A percentile compares a stretch with the other conserved stretches of the same genome.
Evolutionary conservation across 2,888 invertebrate genomes (phyloP).

Genomic region (Tipula vernalis): DNA sequence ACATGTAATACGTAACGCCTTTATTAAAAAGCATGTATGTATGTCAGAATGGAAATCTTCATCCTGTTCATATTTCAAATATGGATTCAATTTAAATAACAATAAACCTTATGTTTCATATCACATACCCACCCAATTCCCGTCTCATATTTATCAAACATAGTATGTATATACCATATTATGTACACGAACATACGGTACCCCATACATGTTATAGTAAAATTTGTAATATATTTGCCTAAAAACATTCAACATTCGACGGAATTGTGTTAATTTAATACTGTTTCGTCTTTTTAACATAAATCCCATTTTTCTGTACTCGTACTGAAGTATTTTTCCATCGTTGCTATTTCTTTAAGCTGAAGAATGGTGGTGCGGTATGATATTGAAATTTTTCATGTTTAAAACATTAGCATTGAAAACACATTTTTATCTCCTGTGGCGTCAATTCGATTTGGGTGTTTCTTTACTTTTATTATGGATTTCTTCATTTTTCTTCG

Average conservation of each 20-base stretch:
- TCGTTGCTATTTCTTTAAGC: neutral
- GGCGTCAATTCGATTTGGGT: conserved; percentile 10
- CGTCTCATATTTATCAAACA: neutral
- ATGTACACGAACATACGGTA: neutral
- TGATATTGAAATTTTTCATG: neutral
- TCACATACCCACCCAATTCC: neutral
- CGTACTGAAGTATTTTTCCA: neutral
- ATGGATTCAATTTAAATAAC: neutral
- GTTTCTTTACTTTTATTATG: neutral
- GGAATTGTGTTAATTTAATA: neutral
- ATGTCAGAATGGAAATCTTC: neutral
- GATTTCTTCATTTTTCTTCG: neutral
- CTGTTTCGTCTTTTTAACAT: neutral
- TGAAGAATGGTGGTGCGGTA: neutral
- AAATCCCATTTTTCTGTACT: neutral
- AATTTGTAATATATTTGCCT: neutral
- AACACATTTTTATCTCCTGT: conserved; percentile 7
- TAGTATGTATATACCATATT: neutral
- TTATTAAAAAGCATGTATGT: neutral
- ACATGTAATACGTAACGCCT: neutral
- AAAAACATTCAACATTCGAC: neutral
- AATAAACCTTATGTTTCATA: neutral
- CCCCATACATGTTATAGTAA: neutral
- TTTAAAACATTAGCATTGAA: neutral
- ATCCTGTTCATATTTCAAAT: neutral